phyloP scores from a whole-genome alignment of 2,113 vertebrate genomes.

The Dicerorhinus sumatrensis region DNA sequence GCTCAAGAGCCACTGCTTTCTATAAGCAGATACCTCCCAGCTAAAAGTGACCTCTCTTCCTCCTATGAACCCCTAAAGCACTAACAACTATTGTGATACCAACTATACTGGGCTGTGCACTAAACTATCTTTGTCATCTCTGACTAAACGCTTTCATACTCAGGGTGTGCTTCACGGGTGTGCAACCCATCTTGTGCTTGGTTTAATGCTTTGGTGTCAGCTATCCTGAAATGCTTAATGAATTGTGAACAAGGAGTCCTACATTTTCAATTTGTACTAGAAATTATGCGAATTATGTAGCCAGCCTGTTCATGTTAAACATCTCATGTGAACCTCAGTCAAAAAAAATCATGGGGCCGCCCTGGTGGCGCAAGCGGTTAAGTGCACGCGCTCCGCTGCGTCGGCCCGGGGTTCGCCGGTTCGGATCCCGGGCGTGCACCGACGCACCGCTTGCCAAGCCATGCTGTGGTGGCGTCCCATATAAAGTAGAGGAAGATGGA shows the following conservation, averaged over 20 bases:
- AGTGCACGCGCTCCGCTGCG: too few species aligned
- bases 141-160: not conserved
- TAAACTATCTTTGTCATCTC: not conserved
- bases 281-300: not conserved
- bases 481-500: too few species aligned
- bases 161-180: not conserved
- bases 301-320: not conserved
- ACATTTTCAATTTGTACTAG: not conserved
- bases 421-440: too few species aligned
- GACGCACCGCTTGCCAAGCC: too few species aligned
- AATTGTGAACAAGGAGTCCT: not conserved
- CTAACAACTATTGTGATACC: not conserved
- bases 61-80: not conserved
- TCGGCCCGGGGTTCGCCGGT: too few species aligned
- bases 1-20: not conserved
- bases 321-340: not conserved
- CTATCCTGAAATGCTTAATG: not conserved
- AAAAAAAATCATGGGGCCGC: not conserved
- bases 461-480: too few species aligned
- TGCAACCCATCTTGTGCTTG: not conserved
- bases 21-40: not conserved
- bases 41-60: not conserved
- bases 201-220: not conserved
- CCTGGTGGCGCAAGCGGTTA: too few species aligned
- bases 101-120: not conserved